These are phyloP conservation scores for Aphelinus certus DNA, from an alignment of 1,140 invertebrate species.

Conservation along the genomic window DNA sequence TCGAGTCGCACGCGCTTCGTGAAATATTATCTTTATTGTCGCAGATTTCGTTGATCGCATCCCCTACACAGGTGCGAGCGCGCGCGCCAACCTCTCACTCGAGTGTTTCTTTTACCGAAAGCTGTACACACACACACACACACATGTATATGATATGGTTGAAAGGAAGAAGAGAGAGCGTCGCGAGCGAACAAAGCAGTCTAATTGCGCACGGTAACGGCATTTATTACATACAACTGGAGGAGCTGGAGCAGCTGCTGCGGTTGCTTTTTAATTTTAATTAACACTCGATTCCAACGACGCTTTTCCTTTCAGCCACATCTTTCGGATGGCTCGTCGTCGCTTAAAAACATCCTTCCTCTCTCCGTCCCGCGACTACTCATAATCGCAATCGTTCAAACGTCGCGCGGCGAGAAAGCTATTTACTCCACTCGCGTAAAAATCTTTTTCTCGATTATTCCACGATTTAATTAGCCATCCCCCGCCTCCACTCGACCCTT, in stretches of 20 bases:
- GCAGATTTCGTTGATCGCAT: background rate
- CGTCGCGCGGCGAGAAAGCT: no score
- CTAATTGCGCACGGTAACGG: background rate
- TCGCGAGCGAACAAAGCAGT: background rate
- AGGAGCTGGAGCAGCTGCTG: no score
- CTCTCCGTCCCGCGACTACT: background rate
- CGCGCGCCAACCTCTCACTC: background rate
- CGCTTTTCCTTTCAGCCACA: background rate
- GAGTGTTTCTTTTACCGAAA: background rate
- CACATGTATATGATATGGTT: no score
- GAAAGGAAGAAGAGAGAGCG: background rate
- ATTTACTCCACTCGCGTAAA: background rate
- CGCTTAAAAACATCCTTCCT: background rate
- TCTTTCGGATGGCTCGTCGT: background rate
- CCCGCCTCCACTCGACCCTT: background rate
- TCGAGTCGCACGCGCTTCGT: conserved; percentile 1
- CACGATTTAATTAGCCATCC: conserved; percentile 11
- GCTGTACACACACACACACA: background rate
- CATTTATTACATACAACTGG: background rate
- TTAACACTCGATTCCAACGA: background rate
- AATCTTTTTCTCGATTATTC: background rate
- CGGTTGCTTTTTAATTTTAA: conserved; percentile 17
- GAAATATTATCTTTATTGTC: conserved; percentile 24
- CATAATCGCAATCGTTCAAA: background rate
- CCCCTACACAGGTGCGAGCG: background rate